phyloP scores from a whole-genome alignment of 1,140 invertebrate species.

The Drosophila lini region DNA sequence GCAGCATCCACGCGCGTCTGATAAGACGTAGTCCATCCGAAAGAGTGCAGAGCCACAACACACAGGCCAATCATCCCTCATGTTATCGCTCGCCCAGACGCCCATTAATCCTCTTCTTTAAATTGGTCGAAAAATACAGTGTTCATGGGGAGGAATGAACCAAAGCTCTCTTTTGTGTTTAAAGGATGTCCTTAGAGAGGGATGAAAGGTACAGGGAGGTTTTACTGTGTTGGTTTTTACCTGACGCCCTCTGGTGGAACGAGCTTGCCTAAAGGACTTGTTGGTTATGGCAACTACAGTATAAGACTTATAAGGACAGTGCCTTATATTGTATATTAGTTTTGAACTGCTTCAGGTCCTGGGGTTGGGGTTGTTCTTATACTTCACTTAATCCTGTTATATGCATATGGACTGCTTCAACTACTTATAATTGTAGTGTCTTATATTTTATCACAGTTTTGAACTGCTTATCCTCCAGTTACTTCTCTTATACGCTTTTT shows the following conservation, averaged over 20 bases:
- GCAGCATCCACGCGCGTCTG: slow-evolving; percentile 78
- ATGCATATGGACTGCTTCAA: neutral
- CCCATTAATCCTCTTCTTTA: slow-evolving; percentile 6
- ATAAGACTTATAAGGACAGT: neutral
- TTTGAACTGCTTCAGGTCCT: neutral
- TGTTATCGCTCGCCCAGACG: slow-evolving; percentile 12
- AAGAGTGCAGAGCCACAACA: slow-evolving; percentile 29
- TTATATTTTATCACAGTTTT: neutral
- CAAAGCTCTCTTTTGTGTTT: neutral
- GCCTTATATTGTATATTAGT: neutral
- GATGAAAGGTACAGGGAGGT: neutral
- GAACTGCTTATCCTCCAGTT: neutral
- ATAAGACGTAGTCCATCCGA: slow-evolving; percentile 56
- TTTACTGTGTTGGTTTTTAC: neutral
- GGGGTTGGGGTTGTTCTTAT: neutral
- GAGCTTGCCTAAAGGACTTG: neutral
- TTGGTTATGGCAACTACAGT: neutral
- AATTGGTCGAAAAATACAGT: slow-evolving; percentile 19
- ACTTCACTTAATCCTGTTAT: neutral
- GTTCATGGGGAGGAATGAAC: neutral
- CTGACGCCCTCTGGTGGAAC: neutral
- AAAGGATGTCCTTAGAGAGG: neutral
- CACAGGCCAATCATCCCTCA: slow-evolving; percentile 36
- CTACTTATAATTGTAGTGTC: neutral
- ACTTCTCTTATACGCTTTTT: too few species aligned